A percentile compares a stretch with the other conserved stretches of the same genome.
phyloP scores from a whole-genome alignment of 2,888 invertebrate species.

The Lobophora halterata region DNA sequence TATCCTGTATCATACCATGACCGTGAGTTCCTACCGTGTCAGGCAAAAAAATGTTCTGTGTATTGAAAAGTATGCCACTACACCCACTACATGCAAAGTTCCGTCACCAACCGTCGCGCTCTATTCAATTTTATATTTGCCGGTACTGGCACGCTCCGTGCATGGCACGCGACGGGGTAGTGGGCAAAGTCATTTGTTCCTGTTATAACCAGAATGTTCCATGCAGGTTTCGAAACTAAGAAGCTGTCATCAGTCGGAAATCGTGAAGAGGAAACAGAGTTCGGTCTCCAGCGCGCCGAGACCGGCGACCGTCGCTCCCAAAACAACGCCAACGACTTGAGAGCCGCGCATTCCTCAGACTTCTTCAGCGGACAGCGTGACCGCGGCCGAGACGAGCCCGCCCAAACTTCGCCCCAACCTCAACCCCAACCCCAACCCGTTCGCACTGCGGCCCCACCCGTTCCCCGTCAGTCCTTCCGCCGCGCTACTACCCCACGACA shows the following conservation, averaged over 20 bases:
- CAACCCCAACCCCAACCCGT: slow-evolving; percentile 32
- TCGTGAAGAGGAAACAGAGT: slow-evolving; percentile 86
- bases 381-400: slow-evolving; percentile 66
- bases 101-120: too few relatives aligned
- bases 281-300: slow-evolving; percentile 87
- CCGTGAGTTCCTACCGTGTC: too few relatives aligned
- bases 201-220: too few relatives aligned
- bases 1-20: too few relatives aligned
- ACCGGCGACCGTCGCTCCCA: slow-evolving; percentile 78
- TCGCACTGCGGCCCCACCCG: slow-evolving; percentile 44
- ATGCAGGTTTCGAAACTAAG: slow-evolving; percentile 83
- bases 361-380: slow-evolving; percentile 83
- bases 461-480: slow-evolving; percentile 50
- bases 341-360: slow-evolving; percentile 87
- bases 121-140: too few relatives aligned
- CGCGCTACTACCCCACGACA: slow-evolving; percentile 69
- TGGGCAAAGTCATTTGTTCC: too few relatives aligned
- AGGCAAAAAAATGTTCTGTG: too few relatives aligned
- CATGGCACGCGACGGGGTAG: too few relatives aligned
- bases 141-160: too few relatives aligned
- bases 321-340: slow-evolving; percentile 79
- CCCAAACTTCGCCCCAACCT: slow-evolving; percentile 30
- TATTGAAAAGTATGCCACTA: too few relatives aligned
- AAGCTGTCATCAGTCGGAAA: slow-evolving; percentile 70
- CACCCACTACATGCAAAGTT: too few relatives aligned